Evolutionary conservation across 2,888 invertebrate species (phyloP), one percentile per base, ranked within the genome.

Genomic region (Rotaria macrura): DNA sequence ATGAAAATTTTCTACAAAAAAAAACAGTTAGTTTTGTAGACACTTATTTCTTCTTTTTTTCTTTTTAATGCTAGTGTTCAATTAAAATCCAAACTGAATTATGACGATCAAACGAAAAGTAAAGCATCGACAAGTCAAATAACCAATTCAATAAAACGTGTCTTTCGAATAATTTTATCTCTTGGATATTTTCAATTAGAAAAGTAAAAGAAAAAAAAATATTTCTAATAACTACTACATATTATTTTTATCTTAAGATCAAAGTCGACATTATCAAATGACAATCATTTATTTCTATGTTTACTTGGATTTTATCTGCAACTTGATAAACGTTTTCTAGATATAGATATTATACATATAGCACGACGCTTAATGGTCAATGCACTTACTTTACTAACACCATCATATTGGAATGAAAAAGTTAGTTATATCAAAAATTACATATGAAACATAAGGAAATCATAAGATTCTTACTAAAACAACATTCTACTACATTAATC

Each of bases 361-460:
- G 79, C 43, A 79, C 43, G 79, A 79, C 40, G 79, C n/a, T 43
- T 79, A 43, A 79, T 79, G 79, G 43, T n/a, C 25, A 79, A 79
- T 79, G 40, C 43, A 79, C 20, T 79, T 5, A n/a, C 43, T 23
- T 79, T n/a, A 43, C 25, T 79, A 25, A n/a, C 43, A 43, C 1
- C 79, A 79, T n/a, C 79, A 43, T 79, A 79, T 79, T 79, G 79
- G 79, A 43, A 40, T 79, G 79, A 79, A 43, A 79, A 79, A n/a
- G 79, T 79, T 12, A 79, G 23, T 79, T 14, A 23, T 23, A 23
- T 23, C 4, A 23, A 5, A 23, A 1, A 6, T 23, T 23, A 20
- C 5, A 12, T 65, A 49, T 49, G 17, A 49, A 49, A 49, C 17
- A 17, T 14, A 17, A 49, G 14, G 3, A 14, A 47, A 47, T 1